Evolutionary conservation across 2,113 vertebrate species (phyloP).

Genomic region (Hypanus sabinus): DNA sequence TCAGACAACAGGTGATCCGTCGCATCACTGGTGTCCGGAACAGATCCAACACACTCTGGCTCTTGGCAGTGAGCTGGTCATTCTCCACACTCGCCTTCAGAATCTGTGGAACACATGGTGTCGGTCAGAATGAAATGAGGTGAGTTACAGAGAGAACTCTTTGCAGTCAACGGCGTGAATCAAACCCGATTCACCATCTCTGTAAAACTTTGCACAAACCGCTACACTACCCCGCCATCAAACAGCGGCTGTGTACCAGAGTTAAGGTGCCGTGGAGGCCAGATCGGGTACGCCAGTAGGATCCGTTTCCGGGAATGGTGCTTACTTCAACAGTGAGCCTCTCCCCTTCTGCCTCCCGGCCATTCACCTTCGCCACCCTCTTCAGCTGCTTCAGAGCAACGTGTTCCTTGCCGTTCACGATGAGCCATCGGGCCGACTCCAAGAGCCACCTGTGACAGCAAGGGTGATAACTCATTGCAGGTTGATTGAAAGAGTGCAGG

Average conservation of each 20-base stretch:
- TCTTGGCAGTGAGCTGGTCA: conserved; percentile 54
- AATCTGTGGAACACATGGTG: conserved; percentile 47
- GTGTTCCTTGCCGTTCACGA: conserved; percentile 60
- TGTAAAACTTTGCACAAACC: too few species aligned
- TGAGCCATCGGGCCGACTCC: conserved; percentile 82
- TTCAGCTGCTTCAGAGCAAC: conserved; percentile 65
- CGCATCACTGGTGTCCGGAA: conserved; percentile 54
- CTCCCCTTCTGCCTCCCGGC: conserved; percentile 54
- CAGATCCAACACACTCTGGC: conserved; percentile 54
- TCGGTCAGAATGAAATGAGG: too few species aligned
- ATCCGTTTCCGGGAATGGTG: not conserved
- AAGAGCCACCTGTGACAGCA: conserved; percentile 69
- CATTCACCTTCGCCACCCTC: conserved; percentile 69
- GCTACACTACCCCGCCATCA: too few species aligned
- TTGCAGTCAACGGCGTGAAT: too few species aligned
- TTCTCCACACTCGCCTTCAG: conserved; percentile 63
- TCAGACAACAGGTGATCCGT: conserved; percentile 60
- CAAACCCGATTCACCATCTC: too few species aligned
- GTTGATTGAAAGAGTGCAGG: too few species aligned
- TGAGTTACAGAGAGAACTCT: too few species aligned
- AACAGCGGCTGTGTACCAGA: too few species aligned
- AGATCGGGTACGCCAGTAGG: too few species aligned
- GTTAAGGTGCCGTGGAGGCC: too few species aligned
- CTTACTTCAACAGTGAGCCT: not conserved
- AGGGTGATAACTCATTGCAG: too few species aligned